Evolutionary conservation across 2,888 invertebrate genomes (phyloP).

Genomic region (Calliphora vomitoria): DNA sequence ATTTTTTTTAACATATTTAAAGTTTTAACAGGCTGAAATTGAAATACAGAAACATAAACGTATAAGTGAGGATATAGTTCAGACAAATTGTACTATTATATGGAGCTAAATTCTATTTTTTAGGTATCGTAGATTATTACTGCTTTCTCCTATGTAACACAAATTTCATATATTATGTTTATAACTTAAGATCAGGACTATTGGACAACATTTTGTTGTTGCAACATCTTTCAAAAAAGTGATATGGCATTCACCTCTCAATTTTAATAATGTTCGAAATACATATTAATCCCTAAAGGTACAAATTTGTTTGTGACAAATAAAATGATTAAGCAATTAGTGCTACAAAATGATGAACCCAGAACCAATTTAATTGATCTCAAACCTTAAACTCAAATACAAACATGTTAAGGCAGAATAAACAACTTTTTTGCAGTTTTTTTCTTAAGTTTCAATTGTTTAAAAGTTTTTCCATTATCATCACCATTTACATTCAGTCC

Average conservation of each 20-base stretch:
- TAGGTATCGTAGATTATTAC: no score
- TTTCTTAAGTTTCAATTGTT: slow-evolving; percentile 32
- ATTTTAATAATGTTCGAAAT: no score
- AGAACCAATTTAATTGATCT: not conserved
- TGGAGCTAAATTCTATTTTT: no score
- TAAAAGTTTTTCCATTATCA: slow-evolving; percentile 48
- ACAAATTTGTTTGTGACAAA: no score
- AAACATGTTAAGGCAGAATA: not conserved
- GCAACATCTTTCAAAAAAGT: no score
- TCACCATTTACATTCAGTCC: slow-evolving; percentile 43
- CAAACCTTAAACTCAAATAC: not conserved
- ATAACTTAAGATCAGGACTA: no score
- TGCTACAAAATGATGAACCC: not conserved
- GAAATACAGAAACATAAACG: not conserved
- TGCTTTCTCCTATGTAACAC: no score
- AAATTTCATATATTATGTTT: no score
- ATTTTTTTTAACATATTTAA: not conserved
- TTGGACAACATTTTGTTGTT: no score
- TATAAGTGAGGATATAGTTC: not conserved
- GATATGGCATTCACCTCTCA: no score
- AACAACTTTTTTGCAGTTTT: not conserved
- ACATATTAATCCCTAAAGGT: no score
- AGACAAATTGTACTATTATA: not conserved
- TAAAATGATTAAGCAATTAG: no score
- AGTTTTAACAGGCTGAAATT: not conserved